A percentile compares a stretch with the other conserved stretches of the same genome.
Evolutionary conservation across 2,888 invertebrate genomes (phyloP).

Genomic region (Acheta domesticus): DNA sequence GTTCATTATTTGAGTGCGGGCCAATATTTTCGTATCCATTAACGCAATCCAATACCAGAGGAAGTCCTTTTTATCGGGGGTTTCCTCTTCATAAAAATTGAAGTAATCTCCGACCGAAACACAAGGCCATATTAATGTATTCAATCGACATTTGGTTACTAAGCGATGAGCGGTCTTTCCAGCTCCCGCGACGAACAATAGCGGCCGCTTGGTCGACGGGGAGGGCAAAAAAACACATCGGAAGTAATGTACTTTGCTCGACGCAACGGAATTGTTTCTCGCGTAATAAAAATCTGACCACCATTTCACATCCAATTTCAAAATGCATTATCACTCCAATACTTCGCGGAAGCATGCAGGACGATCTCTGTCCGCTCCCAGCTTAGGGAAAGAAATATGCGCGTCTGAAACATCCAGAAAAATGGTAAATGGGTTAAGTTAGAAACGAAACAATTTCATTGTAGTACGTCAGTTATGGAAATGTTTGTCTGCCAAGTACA

Average conservation of each 20-base stretch:
- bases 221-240: neutral
- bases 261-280: constrained; percentile 1
- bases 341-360: neutral
- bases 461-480: no score
- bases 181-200: neutral
- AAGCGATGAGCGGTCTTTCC: neutral
- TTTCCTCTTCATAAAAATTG: constrained; percentile 12
- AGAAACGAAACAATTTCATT: no score
- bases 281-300: constrained; percentile 7
- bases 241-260: constrained; percentile 7
- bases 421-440: no score
- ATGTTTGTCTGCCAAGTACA: no score
- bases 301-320: constrained; percentile 6
- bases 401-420: no score
- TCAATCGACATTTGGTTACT: constrained; percentile 9
- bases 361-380: neutral
- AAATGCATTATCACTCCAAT: neutral
- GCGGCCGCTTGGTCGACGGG: neutral
- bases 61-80: neutral
- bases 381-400: no score
- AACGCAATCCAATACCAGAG: constrained; percentile 8
- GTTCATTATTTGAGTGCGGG: constrained; percentile 18
- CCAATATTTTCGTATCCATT: constrained; percentile 18
- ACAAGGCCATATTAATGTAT: constrained; percentile 18
- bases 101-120: constrained; percentile 18